phyloP scores from a whole-genome alignment of 2,113 vertebrate genomes.

The Aix galericulata region DNA sequence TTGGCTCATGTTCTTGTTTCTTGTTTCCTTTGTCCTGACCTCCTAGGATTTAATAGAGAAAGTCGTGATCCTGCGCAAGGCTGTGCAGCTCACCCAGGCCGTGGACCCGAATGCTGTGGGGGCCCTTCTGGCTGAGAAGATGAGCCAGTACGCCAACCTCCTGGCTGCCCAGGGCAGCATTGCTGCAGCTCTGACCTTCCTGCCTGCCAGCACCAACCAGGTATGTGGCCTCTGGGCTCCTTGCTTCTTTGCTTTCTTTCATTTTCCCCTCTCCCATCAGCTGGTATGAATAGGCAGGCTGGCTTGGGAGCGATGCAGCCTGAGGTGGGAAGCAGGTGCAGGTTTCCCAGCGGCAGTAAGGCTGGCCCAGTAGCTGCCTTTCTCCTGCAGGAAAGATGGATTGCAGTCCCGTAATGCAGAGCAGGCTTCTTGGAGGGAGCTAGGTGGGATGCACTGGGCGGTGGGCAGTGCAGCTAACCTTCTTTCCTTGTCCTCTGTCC shows the following conservation, averaged over 20 bases:
- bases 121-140: conserved; percentile 86
- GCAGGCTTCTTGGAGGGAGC: not conserved
- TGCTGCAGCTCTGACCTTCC: conserved; percentile 89
- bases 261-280: not conserved
- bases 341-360: not conserved
- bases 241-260: not conserved
- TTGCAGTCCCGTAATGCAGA: not conserved
- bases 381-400: not conserved
- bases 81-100: conserved; percentile 84
- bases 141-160: conserved; percentile 92
- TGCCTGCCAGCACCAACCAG: conserved; percentile 87
- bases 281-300: not conserved
- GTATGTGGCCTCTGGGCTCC: conserved; percentile 54
- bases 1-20: not conserved
- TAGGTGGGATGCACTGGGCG: not conserved
- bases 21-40: not conserved
- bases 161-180: conserved; percentile 95
- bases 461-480: not conserved
- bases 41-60: conserved; percentile 94
- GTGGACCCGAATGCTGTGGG: conserved; percentile 79
- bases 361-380: not conserved
- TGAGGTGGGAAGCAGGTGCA: not conserved
- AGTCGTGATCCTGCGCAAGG: conserved; percentile 89
- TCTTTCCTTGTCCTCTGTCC: conserved; percentile 14
- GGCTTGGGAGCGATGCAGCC: not conserved